Evolutionary conservation across 2,113 vertebrate genomes (phyloP), one percentile per base, ranked within the genome.

Genomic region (Saccopteryx bilineata): DNA sequence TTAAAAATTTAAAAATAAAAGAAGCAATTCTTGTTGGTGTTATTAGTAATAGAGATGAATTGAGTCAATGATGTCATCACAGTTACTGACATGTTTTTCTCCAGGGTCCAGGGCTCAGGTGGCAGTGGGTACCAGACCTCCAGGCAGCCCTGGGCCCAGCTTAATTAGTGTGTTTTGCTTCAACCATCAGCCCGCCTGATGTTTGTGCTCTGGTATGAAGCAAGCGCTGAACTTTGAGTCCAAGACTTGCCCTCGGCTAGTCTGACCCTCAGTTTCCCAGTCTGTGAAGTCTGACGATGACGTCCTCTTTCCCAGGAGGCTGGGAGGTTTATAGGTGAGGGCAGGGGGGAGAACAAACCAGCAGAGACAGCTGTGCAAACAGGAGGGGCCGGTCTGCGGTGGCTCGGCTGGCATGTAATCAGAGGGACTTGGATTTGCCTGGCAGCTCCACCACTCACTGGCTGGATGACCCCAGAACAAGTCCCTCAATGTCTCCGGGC

Each of bases 301-400:
- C 2, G 8, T 18, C 52, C 71, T 1, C 52, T 58, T 85, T 18
- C 3, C 33, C 68, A 23, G 28, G 14, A 39, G 19, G 31, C 83
- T 10, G 23, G 39, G 33, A 72, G 15, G 46, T 39, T 69, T 46
- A 19, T 46, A 46, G 56, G 65, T 18, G 69, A 69, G 8, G 21
- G 6, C n/a, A 23, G 65, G 28, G 21, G 56, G 56, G 63, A 48
- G 75, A 2, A 19, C 0, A 5, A 65, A 19, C 28, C 12, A 10
- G 95, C 19, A 66, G 66, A 72, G 26, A 10, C 23, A 11, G 54
- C n/a, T 13, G 15, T 5, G 39, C 61, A 15, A 1, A 39, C 0
- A 0, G 24, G 31, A 78, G 31, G 14, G 31, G 52, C 68, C 2
- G 9, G 12, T 15, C 60, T 0, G 0, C 1, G 9, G 56, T 3